These are phyloP conservation scores for Sinhomidia bicolor DNA, from an alignment of 2,888 invertebrate species.

Conservation along the genomic window DNA sequence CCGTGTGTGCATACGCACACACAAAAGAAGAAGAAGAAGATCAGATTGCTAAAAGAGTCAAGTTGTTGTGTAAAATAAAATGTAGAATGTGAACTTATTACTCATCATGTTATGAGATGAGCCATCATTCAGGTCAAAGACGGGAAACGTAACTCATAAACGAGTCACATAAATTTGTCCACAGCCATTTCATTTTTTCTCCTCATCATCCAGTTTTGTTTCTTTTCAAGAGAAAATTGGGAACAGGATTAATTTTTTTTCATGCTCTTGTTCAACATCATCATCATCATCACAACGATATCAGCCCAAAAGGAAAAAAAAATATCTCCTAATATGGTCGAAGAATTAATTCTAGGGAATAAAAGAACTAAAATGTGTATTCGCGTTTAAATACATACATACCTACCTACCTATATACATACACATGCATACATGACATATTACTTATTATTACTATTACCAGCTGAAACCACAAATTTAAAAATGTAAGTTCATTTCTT, in stretches of 20 bases:
- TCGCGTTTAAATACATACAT: not conserved
- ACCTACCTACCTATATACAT: too few species aligned
- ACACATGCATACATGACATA: not conserved
- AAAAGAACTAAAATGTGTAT: conserved; percentile 5
- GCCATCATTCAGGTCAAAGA: conserved; percentile 54
- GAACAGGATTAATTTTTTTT: conserved; percentile 62
- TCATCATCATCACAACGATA: conserved; percentile 16
- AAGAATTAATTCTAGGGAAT: conserved; percentile 66
- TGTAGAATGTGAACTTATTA: conserved; percentile 54
- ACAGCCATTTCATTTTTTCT: conserved; percentile 51
- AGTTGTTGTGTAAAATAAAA: conserved; percentile 10
- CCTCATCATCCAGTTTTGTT: conserved; percentile 66
- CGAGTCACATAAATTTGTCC: conserved; percentile 73
- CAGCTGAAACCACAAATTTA: conserved; percentile 37
- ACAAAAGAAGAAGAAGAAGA: not conserved
- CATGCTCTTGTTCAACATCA: conserved; percentile 41
- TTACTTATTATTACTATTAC: too few species aligned
- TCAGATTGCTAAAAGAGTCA: conserved; percentile 28
- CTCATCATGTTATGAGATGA: conserved; percentile 54
- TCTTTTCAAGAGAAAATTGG: conserved; percentile 47
- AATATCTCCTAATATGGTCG: conserved; percentile 59
- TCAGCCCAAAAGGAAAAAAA: conserved; percentile 38
- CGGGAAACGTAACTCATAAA: conserved; percentile 68
- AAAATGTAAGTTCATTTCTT: conserved; percentile 22
- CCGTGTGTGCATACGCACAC: not conserved